Conservation (phyloP, 2,797 vertebrate genomes). For the Neopelma chrysocephalum region DNA sequence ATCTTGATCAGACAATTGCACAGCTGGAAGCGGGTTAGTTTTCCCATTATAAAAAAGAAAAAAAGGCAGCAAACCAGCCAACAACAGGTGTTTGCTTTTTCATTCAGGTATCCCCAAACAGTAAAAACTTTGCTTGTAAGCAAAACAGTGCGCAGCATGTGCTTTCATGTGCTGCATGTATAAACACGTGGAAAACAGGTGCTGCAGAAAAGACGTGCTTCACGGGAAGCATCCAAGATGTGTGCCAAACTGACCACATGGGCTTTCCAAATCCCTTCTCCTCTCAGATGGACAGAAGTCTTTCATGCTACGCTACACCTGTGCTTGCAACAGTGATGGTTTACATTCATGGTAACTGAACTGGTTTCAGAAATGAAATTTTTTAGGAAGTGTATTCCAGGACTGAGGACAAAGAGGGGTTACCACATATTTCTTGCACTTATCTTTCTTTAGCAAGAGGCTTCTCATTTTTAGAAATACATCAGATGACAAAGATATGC, state of each 20-base stretch:
- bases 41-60: neutral
- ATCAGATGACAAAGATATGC: neutral
- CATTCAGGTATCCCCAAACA: neutral
- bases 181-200: fast-evolving
- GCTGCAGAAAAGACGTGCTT: neutral
- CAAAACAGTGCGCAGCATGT: neutral
- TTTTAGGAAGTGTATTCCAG: neutral
- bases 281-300: fast-evolving
- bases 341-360: neutral
- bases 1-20: neutral
- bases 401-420: neutral
- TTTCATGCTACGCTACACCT: neutral
- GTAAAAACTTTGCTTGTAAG: neutral
- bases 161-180: neutral
- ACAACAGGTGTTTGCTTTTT: neutral
- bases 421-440: neutral
- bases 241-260: fast-evolving
- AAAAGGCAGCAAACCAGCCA: neutral
- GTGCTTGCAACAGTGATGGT: neutral
- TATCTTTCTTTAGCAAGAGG: neutral
- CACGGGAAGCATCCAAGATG: neutral
- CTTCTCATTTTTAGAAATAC: neutral
- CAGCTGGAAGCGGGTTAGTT: neutral
- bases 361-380: neutral
- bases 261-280: neutral